Conservation (phyloP, 2,888 invertebrate species). For the Schizotus pectinicornis region DNA sequence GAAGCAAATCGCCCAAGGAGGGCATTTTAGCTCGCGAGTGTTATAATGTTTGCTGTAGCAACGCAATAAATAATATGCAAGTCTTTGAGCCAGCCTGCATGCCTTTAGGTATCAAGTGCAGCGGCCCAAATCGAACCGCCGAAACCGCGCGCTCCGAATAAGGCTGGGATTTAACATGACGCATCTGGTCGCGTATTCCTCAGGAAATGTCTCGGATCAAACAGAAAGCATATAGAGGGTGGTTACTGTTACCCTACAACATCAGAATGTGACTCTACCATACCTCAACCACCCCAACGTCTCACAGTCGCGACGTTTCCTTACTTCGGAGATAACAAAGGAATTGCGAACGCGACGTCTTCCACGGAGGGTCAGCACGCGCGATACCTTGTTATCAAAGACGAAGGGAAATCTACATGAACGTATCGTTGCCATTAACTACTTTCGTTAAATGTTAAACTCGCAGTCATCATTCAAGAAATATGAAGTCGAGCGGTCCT, state of each 20-base stretch:
- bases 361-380: constrained; percentile 46
- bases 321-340: constrained; percentile 57
- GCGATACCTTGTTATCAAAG: constrained; percentile 25
- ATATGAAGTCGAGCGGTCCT: constrained; percentile 47
- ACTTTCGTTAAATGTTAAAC: background rate
- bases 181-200: constrained; percentile 48
- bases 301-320: constrained; percentile 46
- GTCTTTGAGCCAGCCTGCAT: constrained; percentile 58
- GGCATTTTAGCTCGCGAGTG: constrained; percentile 26
- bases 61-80: constrained; percentile 61
- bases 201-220: constrained; percentile 59
- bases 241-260: constrained; percentile 53
- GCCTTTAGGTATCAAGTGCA: constrained; percentile 57
- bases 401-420: constrained; percentile 18
- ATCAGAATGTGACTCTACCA: constrained; percentile 43
- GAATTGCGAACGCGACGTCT: constrained; percentile 55
- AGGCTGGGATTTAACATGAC: constrained; percentile 19
- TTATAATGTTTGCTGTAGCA: constrained; percentile 58
- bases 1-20: constrained; percentile 10
- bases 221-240: constrained; percentile 61
- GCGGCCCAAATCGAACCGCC: constrained; percentile 38
- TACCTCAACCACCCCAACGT: background rate
- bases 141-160: constrained; percentile 11
- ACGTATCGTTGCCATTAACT: background rate
- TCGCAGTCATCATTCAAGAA: constrained; percentile 7